A percentile compares a stretch with the other conserved stretches of the same genome.
These are phyloP conservation scores for Antennarius maculatus DNA, from an alignment of 2,797 vertebrate genomes.

Conservation along the genomic window DNA sequence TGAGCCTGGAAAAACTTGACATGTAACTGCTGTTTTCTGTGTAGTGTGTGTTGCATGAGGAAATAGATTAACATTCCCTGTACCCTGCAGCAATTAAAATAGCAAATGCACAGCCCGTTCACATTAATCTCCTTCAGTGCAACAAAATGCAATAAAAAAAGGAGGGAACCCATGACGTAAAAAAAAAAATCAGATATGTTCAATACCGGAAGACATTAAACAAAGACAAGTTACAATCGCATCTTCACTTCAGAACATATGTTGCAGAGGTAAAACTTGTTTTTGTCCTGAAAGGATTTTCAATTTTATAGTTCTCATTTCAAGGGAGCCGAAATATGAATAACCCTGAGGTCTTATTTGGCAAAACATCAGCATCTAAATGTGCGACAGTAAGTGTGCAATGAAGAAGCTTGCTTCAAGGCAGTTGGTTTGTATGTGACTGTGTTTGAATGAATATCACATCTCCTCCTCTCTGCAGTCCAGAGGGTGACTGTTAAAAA, in stretches of 20 bases:
- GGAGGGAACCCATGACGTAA: background rate
- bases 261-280: slow-evolving; percentile 2
- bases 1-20: slow-evolving; percentile 32
- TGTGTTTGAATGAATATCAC: slow-evolving; percentile 13
- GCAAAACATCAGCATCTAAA: slow-evolving; percentile 32
- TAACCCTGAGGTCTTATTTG: slow-evolving; percentile 39
- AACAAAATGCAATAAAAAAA: slow-evolving; percentile 3
- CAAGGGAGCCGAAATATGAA: slow-evolving; percentile 41
- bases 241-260: slow-evolving; percentile 31
- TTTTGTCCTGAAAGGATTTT: slow-evolving; percentile 30
- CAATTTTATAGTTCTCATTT: slow-evolving; percentile 35
- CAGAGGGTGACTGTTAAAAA: slow-evolving; percentile 11
- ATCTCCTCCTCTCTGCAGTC: background rate
- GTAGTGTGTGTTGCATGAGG: slow-evolving; percentile 2
- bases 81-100: slow-evolving; percentile 20
- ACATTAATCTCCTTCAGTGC: slow-evolving; percentile 23
- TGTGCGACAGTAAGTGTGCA: slow-evolving; percentile 14
- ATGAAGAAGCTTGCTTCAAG: background rate
- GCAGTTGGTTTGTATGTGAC: background rate
- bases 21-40: slow-evolving; percentile 22
- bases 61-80: slow-evolving; percentile 23
- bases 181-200: slow-evolving; percentile 1
- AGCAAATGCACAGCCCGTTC: background rate
- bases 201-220: slow-evolving; percentile 16
- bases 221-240: slow-evolving; percentile 27